Conservation (phyloP, 2,888 invertebrate species). For the Rosalia funebris region DNA sequence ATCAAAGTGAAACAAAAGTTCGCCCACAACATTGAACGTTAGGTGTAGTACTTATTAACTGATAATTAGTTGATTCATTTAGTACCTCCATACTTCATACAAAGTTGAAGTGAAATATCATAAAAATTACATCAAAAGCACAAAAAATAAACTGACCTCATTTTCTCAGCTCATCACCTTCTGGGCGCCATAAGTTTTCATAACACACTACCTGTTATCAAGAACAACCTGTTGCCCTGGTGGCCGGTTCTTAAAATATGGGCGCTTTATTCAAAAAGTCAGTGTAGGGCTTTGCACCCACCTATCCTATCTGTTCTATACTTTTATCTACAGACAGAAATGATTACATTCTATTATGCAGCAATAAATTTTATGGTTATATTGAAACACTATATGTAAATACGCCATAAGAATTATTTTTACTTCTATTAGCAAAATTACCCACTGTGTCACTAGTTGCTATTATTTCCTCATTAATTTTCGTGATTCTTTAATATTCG, state of each 20-base stretch:
- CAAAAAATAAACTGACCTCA: conserved; percentile 21
- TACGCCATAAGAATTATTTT: too few species aligned
- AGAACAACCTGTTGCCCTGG: not conserved
- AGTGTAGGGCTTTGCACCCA: not conserved
- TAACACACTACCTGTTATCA: not conserved
- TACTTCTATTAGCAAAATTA: too few species aligned
- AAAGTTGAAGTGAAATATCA: conserved; percentile 3
- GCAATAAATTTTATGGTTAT: too few species aligned
- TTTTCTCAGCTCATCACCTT: conserved; percentile 9
- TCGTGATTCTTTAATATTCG: too few species aligned
- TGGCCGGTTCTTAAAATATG: not conserved
- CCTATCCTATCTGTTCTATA: not conserved
- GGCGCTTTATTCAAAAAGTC: not conserved
- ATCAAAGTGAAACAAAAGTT: not conserved
- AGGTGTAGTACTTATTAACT: not conserved
- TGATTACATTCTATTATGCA: too few species aligned
- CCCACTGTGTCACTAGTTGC: too few species aligned
- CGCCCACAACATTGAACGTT: not conserved
- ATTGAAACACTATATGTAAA: too few species aligned
- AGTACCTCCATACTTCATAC: not conserved
- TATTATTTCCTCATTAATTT: too few species aligned
- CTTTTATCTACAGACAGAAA: too few species aligned
- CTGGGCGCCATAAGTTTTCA: not conserved
- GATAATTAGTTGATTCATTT: not conserved
- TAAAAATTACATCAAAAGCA: conserved; percentile 17